Percentiles rank a stretch among this genome's conserved stretches.
These are phyloP conservation scores for Rattus rattus DNA, from an alignment of 2,113 vertebrate genomes.

Conservation along the genomic window DNA sequence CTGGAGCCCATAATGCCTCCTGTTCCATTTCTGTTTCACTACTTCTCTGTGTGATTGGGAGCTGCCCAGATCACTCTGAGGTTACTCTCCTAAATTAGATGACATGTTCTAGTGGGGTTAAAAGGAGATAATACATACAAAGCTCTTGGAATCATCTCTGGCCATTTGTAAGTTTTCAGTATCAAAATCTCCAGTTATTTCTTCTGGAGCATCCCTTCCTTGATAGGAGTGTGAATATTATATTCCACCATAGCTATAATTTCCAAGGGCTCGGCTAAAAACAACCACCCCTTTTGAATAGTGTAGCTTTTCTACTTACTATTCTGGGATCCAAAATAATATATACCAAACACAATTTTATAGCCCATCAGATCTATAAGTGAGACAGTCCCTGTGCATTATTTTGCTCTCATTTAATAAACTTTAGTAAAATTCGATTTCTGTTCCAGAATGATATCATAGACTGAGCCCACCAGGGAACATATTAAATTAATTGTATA, in stretches of 20 bases:
- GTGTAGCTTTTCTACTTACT: constrained; percentile 14
- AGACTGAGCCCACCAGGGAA: constrained; percentile 57
- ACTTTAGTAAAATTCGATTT: constrained; percentile 76
- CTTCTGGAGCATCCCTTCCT: neutral
- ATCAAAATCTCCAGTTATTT: neutral
- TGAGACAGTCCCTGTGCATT: constrained; percentile 50
- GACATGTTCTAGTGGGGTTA: neutral
- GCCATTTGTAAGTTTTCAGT: neutral
- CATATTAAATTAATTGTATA: constrained; percentile 71
- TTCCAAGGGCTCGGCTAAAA: neutral
- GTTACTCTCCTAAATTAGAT: neutral
- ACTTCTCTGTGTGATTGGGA: neutral
- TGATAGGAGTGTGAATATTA: neutral
- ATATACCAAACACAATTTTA: constrained; percentile 41
- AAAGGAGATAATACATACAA: neutral
- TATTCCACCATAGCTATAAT: neutral
- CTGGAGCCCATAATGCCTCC: neutral
- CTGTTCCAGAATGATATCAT: constrained; percentile 72
- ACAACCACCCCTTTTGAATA: constrained; percentile 20
- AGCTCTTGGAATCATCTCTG: neutral
- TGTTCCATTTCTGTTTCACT: neutral
- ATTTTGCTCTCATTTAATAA: constrained; percentile 70
- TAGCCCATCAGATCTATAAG: constrained; percentile 19
- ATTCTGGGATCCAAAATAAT: constrained; percentile 36
- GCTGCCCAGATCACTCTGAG: neutral